These are phyloP conservation scores for Nowickia ferox DNA, from an alignment of 2,888 invertebrate genomes.

Conservation along the genomic window DNA sequence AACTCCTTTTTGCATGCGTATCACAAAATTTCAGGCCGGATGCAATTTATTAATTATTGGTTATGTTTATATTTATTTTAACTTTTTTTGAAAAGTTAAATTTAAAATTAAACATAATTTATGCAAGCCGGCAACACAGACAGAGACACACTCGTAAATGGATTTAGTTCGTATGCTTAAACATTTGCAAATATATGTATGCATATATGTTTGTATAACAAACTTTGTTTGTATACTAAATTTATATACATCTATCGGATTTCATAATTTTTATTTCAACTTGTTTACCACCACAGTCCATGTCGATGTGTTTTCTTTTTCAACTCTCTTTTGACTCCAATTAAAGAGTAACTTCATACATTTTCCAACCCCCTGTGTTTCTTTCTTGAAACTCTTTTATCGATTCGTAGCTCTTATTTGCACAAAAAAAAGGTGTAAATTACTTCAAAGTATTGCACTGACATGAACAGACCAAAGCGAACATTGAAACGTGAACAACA, in stretches of 20 bases:
- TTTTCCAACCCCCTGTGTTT: slow-evolving; percentile 48
- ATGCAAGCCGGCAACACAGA: neutral
- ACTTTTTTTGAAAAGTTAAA: too few species aligned
- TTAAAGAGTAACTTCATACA: slow-evolving; percentile 51
- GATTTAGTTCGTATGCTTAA: slow-evolving; percentile 44
- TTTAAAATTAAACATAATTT: too few species aligned
- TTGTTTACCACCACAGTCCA: slow-evolving; percentile 33
- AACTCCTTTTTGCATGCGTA: too few species aligned
- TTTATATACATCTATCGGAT: slow-evolving; percentile 45
- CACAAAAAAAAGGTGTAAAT: slow-evolving; percentile 61
- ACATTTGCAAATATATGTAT: neutral
- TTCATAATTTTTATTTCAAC: slow-evolving; percentile 60
- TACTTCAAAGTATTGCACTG: slow-evolving; percentile 56
- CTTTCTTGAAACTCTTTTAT: slow-evolving; percentile 46
- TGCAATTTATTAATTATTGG: too few species aligned
- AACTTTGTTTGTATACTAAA: neutral
- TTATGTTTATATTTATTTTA: too few species aligned
- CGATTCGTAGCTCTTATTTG: slow-evolving; percentile 50
- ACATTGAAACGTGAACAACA: slow-evolving; percentile 26
- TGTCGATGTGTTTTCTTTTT: slow-evolving; percentile 40
- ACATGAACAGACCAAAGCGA: slow-evolving; percentile 34
- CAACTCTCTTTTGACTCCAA: slow-evolving; percentile 52
- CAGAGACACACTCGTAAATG: slow-evolving; percentile 1
- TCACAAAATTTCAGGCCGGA: too few species aligned
- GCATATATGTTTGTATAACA: neutral